These are phyloP conservation scores for Palythoa grandis DNA, from an alignment of 92 coral and sea anemone species.

Conservation along the genomic window DNA sequence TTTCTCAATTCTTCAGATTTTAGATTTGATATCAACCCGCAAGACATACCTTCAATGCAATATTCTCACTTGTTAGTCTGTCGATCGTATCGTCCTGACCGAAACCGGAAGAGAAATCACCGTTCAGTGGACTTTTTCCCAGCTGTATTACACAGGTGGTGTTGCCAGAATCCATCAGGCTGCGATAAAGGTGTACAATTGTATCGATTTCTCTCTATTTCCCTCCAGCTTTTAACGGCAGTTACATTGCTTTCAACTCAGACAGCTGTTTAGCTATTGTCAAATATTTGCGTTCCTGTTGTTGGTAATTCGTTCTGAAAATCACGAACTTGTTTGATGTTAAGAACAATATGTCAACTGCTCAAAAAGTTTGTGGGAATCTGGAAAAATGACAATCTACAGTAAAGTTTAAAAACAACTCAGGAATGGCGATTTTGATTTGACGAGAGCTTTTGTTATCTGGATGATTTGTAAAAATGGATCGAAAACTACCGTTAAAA, in stretches of 20 bases:
- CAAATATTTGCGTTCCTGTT: slow-evolving; percentile 42
- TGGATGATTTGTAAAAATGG: slow-evolving; percentile 1
- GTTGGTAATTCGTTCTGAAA: slow-evolving; percentile 26
- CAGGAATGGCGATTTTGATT: background rate
- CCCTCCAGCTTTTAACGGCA: slow-evolving; percentile 14
- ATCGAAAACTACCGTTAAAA: slow-evolving; percentile 27
- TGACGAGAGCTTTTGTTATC: background rate
- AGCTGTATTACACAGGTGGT: background rate
- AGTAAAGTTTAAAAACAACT: background rate
- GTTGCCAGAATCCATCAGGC: slow-evolving; percentile 16
- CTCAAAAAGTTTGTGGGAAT: background rate
- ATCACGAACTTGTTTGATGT: slow-evolving; percentile 34
- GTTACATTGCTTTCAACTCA: slow-evolving; percentile 14
- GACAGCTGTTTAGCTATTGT: slow-evolving; percentile 43
- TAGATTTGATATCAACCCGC: background rate
- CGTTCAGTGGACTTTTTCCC: slow-evolving; percentile 4
- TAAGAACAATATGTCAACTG: slow-evolving; percentile 1
- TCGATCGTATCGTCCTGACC: slow-evolving; percentile 16
- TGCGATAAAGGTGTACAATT: background rate
- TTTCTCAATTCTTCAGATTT: background rate
- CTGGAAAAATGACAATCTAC: background rate
- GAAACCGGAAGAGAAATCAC: background rate
- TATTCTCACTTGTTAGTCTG: slow-evolving; percentile 25
- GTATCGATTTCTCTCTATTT: background rate
- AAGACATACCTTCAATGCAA: slow-evolving; percentile 29